A percentile compares a stretch with the other conserved stretches of the same genome.
Conservation (phyloP, 2,888 invertebrate genomes). For the Papilio demoleus region DNA sequence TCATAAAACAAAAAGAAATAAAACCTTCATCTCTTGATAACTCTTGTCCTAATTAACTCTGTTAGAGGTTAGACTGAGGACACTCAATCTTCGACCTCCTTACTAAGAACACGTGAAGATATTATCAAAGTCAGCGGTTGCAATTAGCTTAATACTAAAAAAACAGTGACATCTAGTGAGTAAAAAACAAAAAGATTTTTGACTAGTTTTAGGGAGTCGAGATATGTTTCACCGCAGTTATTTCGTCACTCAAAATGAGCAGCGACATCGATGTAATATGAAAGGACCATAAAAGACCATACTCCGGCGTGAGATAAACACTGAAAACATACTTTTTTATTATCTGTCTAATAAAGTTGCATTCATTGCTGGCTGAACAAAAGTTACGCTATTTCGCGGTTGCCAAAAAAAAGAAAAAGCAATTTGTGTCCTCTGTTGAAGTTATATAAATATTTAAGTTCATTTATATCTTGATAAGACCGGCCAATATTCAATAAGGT, state of each 20-base stretch:
- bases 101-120: slow-evolving; percentile 7
- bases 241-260: slow-evolving; percentile 28
- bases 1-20: too few species aligned
- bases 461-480: background rate
- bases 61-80: background rate
- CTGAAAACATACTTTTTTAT: slow-evolving; percentile 27
- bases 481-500: too few species aligned
- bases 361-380: slow-evolving; percentile 31
- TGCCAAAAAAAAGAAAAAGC: slow-evolving; percentile 30
- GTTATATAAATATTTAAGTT: slow-evolving; percentile 7
- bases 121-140: background rate
- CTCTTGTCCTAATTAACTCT: slow-evolving; percentile 6
- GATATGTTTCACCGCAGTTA: too few species aligned
- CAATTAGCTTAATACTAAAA: background rate
- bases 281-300: slow-evolving; percentile 17
- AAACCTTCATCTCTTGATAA: too few species aligned
- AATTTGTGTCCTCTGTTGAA: slow-evolving; percentile 12
- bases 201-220: too few species aligned
- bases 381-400: slow-evolving; percentile 28
- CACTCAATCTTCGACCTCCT: slow-evolving; percentile 1
- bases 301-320: slow-evolving; percentile 25
- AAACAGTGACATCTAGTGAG: background rate
- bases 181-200: too few species aligned
- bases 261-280: slow-evolving; percentile 24
- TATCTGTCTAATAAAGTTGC: slow-evolving; percentile 30